Evolutionary conservation across 2,888 invertebrate species (phyloP), one percentile per base, ranked within the genome.

Genomic region (Lepeophtheirus nordmannii): DNA sequence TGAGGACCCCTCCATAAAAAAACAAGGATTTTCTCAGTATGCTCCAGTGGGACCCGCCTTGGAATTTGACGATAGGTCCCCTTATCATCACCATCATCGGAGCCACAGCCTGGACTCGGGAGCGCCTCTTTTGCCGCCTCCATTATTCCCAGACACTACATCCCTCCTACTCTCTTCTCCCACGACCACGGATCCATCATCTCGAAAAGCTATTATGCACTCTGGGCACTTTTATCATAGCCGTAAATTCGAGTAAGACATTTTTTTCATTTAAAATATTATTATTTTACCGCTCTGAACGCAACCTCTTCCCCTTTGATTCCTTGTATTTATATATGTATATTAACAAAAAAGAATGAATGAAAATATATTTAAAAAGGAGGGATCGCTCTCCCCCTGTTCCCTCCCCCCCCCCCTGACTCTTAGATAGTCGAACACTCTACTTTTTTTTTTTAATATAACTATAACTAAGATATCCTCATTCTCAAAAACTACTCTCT

Each of bases 81-180:
- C 30, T 30, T 30, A 30, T 30, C 30, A 30, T 30, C 30, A 30
- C 53, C 67, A 68, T 23, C 38, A 69, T 23, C 38, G 58, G n/a
- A 59, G 65, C 40, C 58, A 65, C 38, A 39, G 37, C 56, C 53
- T 63, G 37, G 63, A 63, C 17, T 63, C 63, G 30, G 63, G 63
- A 11, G 63, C 63, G 23, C 63, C 63, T n/a, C 30, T 63, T 11
- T n/a, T 63, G 22, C 63, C 63, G 14, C 56, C 63, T 14, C 61
- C 61, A 22, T n/a, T 38, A 11, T 61, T 61, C 38, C 61, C 61
- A n/a, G 14, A 22, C 61, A n/a, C 23, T 17, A 14, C 14, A 17
- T 46, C 61, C 37, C 23, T 38, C n/a, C 30, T 38, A 61, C n/a
- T 20, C 37, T 2, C 61, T 11, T n/a, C 22, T 14, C 22, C 58